Evolutionary conservation across 2,888 invertebrate species (phyloP).

Genomic region (Baccha elongata): DNA sequence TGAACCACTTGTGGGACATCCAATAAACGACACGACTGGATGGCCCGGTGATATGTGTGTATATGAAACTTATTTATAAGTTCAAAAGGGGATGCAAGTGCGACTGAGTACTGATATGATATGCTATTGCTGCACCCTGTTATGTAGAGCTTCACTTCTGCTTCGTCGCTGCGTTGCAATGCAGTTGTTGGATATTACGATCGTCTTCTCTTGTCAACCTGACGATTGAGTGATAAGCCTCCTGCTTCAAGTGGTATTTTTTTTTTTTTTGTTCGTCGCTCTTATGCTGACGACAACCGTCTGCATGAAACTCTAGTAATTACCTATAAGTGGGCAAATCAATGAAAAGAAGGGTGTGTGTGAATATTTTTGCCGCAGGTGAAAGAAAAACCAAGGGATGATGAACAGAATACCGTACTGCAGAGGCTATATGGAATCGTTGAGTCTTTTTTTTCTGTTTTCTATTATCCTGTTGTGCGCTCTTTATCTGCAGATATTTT

Average conservation of each 20-base stretch:
- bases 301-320: constrained; percentile 56
- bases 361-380: constrained; percentile 52
- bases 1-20: constrained; percentile 62
- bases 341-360: constrained; percentile 14
- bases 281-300: constrained; percentile 26
- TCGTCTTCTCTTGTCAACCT: constrained; percentile 50
- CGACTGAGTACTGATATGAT: neutral
- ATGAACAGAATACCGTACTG: constrained; percentile 51
- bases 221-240: constrained; percentile 53
- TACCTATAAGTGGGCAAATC: constrained; percentile 58
- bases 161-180: constrained; percentile 69
- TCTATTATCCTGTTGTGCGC: constrained; percentile 20
- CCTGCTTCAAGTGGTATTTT: neutral
- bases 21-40: constrained; percentile 2
- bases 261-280: constrained; percentile 7
- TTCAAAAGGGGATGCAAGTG: neutral
- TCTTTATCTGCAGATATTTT: constrained; percentile 55
- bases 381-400: constrained; percentile 49
- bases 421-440: constrained; percentile 46
- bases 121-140: constrained; percentile 31
- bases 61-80: constrained; percentile 38
- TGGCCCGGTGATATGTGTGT: constrained; percentile 18
- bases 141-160: constrained; percentile 48
- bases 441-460: constrained; percentile 20
- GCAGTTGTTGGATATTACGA: constrained; percentile 56